Percentiles rank a stretch among this genome's conserved stretches.
phyloP scores from a whole-genome alignment of 2,888 invertebrate species.

The Ctena decussata region DNA sequence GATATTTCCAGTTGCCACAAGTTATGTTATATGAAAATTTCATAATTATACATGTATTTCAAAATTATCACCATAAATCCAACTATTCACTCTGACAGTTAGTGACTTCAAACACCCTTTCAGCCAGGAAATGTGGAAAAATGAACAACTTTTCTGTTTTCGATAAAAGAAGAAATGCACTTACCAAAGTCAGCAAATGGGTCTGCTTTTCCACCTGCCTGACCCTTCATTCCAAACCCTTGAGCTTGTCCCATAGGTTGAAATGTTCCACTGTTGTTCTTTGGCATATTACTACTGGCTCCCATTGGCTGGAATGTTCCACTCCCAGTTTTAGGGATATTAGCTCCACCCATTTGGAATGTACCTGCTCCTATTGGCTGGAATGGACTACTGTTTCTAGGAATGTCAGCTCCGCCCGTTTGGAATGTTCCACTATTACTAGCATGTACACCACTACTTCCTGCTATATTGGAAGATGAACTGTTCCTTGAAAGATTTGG shows the following conservation, averaged over 20 bases:
- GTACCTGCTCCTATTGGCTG: constrained; percentile 37
- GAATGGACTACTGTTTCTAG: constrained; percentile 53
- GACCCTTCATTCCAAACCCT: constrained; percentile 27
- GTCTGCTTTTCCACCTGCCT: constrained; percentile 66
- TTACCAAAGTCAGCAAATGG: constrained; percentile 84
- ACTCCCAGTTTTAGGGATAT: constrained; percentile 64
- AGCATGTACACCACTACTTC: constrained; percentile 29
- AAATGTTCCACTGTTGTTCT: constrained; percentile 54
- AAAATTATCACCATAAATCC: too few relatives aligned
- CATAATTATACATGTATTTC: too few relatives aligned
- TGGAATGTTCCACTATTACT: constrained; percentile 39
- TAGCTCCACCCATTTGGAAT: constrained; percentile 20
- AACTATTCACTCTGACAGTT: too few relatives aligned
- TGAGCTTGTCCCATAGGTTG: constrained; percentile 44
- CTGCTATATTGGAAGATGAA: constrained; percentile 63
- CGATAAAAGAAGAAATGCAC: too few relatives aligned
- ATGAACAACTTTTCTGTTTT: not conserved
- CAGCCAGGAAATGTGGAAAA: too few relatives aligned
- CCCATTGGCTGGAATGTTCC: constrained; percentile 55
- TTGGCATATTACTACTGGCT: constrained; percentile 41
- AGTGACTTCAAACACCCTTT: too few relatives aligned
- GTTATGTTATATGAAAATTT: too few relatives aligned
- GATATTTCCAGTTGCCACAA: too few relatives aligned
- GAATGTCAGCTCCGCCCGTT: constrained; percentile 40
- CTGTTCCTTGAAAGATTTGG: constrained; percentile 68